Conservation (phyloP, 2,113 vertebrate species). For the Sigmodon hispidus region DNA sequence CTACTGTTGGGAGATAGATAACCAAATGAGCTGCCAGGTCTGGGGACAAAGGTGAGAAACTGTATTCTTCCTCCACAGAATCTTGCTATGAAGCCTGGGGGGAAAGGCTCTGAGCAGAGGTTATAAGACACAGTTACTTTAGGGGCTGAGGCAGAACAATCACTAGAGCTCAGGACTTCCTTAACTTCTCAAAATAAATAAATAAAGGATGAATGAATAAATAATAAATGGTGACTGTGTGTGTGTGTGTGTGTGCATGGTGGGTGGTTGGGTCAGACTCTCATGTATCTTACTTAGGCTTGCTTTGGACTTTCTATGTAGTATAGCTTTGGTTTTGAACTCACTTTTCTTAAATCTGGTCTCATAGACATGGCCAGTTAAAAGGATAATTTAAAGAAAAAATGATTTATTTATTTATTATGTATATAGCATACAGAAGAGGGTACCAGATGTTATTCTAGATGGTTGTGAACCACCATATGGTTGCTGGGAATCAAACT, state of each 20-base stretch:
- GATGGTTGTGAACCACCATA: no score
- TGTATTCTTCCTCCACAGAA: constrained; percentile 60
- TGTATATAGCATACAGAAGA: no score
- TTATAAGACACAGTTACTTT: background rate
- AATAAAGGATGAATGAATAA: background rate
- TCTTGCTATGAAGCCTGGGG: background rate
- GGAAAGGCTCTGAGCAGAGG: background rate
- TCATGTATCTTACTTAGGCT: background rate
- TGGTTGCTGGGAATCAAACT: no score
- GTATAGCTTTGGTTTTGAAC: background rate
- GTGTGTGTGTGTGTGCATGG: background rate
- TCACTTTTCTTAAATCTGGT: background rate
- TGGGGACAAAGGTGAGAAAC: constrained; percentile 77
- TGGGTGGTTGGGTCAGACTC: background rate
- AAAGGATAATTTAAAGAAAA: background rate
- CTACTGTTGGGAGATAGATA: constrained; percentile 54
- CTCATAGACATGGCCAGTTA: background rate
- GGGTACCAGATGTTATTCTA: no score
- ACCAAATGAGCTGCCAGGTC: constrained; percentile 52
- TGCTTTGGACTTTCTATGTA: background rate
- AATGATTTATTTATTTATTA: no score
- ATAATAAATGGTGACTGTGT: no score
- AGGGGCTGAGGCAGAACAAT: background rate
- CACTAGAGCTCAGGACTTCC: no score
- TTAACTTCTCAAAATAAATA: background rate